Evolutionary conservation across 92 coral and sea anemone species (phyloP).

Genomic region (Phenganax subtilis): DNA sequence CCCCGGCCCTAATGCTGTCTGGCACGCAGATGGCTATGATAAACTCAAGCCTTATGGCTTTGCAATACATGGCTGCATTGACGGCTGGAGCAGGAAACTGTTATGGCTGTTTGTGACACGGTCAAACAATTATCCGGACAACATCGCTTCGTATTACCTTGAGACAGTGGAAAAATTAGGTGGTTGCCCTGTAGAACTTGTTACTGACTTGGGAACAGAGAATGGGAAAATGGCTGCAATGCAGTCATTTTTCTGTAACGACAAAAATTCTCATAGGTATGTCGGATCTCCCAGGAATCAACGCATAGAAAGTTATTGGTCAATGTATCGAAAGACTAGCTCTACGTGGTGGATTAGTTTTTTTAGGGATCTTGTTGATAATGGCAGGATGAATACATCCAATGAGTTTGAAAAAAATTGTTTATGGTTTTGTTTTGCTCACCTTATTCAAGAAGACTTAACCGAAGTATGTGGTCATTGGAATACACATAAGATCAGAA

Average conservation of each 20-base stretch:
- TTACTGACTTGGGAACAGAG: conserved; percentile 54
- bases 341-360: background rate
- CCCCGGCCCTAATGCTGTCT: background rate
- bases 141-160: background rate
- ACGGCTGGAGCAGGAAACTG: background rate
- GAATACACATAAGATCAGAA: conserved; percentile 20
- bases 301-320: conserved; percentile 3
- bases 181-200: conserved; percentile 52
- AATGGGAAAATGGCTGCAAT: conserved; percentile 45
- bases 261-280: background rate
- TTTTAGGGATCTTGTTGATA: conserved; percentile 12
- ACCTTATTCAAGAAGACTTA: conserved; percentile 7
- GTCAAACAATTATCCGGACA: background rate
- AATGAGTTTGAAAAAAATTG: conserved; percentile 17
- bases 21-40: background rate
- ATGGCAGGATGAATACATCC: background rate
- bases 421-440: conserved; percentile 19
- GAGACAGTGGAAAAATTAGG: conserved; percentile 32
- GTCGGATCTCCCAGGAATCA: background rate
- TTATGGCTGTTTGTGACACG: background rate
- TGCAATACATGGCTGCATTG: background rate
- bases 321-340: background rate
- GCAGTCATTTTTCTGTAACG: conserved; percentile 13
- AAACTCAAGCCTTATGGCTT: background rate
- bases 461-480: conserved; percentile 5